Percentiles rank a stretch among this genome's conserved stretches.
These are phyloP conservation scores for Tholera decimalis DNA, from an alignment of 2,888 invertebrate species.

Conservation along the genomic window DNA sequence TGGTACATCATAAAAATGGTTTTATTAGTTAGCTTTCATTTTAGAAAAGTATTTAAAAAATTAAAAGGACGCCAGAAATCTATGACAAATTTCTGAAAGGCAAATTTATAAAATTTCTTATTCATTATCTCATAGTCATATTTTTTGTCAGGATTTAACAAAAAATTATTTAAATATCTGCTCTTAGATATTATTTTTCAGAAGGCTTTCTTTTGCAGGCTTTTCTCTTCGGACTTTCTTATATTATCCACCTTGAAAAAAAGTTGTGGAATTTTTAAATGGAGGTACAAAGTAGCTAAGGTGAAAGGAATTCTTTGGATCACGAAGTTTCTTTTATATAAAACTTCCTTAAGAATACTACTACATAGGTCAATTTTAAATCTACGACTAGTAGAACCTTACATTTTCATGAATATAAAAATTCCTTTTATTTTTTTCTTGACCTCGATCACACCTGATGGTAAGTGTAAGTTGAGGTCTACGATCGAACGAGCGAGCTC, in stretches of 20 bases:
- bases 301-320: constrained; percentile 37
- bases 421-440: no score
- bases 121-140: constrained; percentile 9
- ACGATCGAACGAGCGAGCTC: no score
- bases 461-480: no score
- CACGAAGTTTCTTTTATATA: constrained; percentile 27
- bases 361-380: constrained; percentile 37
- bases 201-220: constrained; percentile 22
- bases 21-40: no score
- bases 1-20: no score
- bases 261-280: constrained; percentile 51
- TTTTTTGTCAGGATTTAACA: constrained; percentile 5
- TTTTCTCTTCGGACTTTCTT: constrained; percentile 39
- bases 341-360: constrained; percentile 29
- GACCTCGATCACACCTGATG: no score
- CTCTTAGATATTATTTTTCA: constrained; percentile 21
- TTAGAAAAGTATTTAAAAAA: not conserved
- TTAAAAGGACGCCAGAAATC: not conserved
- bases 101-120: not conserved
- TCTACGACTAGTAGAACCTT: constrained; percentile 4
- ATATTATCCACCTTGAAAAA: constrained; percentile 46
- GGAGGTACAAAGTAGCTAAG: constrained; percentile 33
- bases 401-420: constrained; percentile 27
- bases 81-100: not conserved
- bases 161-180: constrained; percentile 30